Conservation (phyloP, 2,113 vertebrate genomes). For the Oreochromis aureus region DNA sequence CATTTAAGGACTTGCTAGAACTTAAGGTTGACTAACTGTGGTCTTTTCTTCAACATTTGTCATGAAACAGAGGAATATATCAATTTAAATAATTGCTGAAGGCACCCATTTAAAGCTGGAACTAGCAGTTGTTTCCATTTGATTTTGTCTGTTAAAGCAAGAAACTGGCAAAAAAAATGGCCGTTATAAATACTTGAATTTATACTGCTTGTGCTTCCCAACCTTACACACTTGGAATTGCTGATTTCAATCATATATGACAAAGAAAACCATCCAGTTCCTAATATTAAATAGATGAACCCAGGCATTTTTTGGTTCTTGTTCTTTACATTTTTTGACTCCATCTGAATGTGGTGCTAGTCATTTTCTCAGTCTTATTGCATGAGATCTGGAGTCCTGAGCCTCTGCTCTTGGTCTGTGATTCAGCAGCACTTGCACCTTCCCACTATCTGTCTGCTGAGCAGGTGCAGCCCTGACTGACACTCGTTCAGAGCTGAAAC, state of each 20-base stretch:
- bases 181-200: background rate
- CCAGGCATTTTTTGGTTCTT: background rate
- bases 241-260: background rate
- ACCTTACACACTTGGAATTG: background rate
- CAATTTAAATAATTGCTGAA: background rate
- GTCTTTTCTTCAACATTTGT: rapidly evolving
- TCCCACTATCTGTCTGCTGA: conserved; percentile 9
- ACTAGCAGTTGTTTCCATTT: background rate
- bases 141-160: background rate
- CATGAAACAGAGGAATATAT: background rate
- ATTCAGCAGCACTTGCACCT: background rate
- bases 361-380: background rate
- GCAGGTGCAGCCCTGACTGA: conserved; percentile 46
- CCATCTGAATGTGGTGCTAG: background rate
- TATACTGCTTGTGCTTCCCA: background rate
- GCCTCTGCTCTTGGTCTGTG: background rate
- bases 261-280: background rate
- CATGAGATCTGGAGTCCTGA: background rate
- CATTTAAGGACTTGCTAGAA: background rate
- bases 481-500: background rate
- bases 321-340: background rate
- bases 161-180: background rate
- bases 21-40: background rate
- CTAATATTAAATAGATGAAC: background rate
- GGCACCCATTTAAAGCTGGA: background rate